Evolutionary conservation across 2,888 invertebrate genomes (phyloP).

Genomic region (Heliconius ismenius): DNA sequence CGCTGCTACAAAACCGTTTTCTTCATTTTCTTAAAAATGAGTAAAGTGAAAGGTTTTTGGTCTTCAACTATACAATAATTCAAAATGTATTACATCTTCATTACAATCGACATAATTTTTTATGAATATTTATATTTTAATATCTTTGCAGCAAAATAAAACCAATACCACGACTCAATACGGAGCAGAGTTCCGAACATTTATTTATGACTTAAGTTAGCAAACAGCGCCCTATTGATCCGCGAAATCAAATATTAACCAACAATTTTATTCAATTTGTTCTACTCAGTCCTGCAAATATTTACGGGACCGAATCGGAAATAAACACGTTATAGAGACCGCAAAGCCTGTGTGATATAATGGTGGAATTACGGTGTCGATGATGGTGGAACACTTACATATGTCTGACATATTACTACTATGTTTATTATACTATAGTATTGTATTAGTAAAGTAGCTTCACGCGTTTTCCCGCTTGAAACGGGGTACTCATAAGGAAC

Average conservation of each 20-base stretch:
- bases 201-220: constrained; percentile 20
- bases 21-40: too few relatives aligned
- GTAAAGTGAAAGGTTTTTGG: too few relatives aligned
- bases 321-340: constrained; percentile 18
- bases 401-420: neutral
- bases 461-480: neutral
- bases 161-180: neutral
- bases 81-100: too few relatives aligned
- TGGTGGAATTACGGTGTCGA: constrained; percentile 5
- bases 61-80: too few relatives aligned
- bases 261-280: constrained; percentile 32
- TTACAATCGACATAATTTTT: too few relatives aligned
- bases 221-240: constrained; percentile 25
- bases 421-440: neutral
- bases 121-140: constrained; percentile 15
- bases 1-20: too few relatives aligned
- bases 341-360: constrained; percentile 20
- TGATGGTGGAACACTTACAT: neutral
- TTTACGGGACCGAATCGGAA: constrained; percentile 19
- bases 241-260: constrained; percentile 24
- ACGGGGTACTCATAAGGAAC: too few relatives aligned
- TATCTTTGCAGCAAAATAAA: neutral
- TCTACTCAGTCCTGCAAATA: constrained; percentile 21
- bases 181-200: constrained; percentile 7
- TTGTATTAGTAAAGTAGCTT: neutral